A percentile compares a stretch with the other conserved stretches of the same genome.
Evolutionary conservation across 2,113 vertebrate species (phyloP).

Genomic region (Ceuthmochares aereus): DNA sequence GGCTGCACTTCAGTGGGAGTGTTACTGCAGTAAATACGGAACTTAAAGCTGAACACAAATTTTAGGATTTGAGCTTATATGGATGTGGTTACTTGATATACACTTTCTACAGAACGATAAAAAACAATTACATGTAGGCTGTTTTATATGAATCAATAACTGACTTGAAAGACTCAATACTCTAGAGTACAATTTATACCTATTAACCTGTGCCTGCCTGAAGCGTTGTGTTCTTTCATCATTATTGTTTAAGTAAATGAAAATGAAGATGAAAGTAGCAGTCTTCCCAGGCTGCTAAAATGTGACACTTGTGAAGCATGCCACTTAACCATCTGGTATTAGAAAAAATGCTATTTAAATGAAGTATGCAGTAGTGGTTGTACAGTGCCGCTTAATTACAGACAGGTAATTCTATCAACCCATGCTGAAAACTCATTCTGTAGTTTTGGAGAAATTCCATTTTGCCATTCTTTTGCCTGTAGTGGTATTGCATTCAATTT

Average conservation of each 20-base stretch:
- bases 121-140: neutral
- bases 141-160: constrained; percentile 5
- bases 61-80: neutral
- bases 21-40: neutral
- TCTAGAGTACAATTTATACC: neutral
- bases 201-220: neutral
- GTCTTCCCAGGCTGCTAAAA: neutral
- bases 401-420: neutral
- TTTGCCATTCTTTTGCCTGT: neutral
- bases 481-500: neutral
- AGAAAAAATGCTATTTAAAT: neutral
- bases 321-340: neutral
- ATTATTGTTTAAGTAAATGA: constrained; percentile 28
- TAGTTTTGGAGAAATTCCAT: neutral
- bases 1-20: neutral
- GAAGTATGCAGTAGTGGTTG: neutral
- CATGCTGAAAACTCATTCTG: neutral
- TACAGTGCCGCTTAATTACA: neutral
- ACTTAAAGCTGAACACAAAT: neutral
- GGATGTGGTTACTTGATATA: neutral
- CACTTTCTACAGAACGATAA: neutral
- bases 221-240: neutral
- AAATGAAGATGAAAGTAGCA: neutral
- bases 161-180: neutral
- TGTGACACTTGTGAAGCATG: neutral